phyloP scores from a whole-genome alignment of 2,888 invertebrate species.

The Hemithea aestivaria region DNA sequence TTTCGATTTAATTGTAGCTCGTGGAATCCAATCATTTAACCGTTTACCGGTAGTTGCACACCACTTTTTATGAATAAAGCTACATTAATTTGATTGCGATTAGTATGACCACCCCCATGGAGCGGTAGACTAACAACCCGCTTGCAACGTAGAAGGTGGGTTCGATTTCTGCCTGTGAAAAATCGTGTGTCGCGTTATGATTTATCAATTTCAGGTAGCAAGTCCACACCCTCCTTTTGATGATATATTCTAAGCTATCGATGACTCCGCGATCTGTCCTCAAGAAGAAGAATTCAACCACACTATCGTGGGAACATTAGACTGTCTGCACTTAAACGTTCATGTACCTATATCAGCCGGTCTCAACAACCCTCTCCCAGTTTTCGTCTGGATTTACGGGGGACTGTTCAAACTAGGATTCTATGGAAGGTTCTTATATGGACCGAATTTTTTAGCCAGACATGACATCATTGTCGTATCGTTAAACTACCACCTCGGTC shows the following conservation, averaged over 20 bases:
- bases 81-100: no score
- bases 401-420: slow-evolving; percentile 42
- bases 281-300: slow-evolving; percentile 33
- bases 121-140: no score
- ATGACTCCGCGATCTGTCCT: slow-evolving; percentile 39
- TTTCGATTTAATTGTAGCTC: slow-evolving; percentile 48
- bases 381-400: slow-evolving; percentile 52
- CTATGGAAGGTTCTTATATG: slow-evolving; percentile 28
- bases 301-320: slow-evolving; percentile 29
- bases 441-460: slow-evolving; percentile 41
- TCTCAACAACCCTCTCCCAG: slow-evolving; percentile 36
- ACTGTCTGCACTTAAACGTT: slow-evolving; percentile 37
- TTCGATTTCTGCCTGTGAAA: no score
- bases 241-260: slow-evolving; percentile 33
- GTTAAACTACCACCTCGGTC: slow-evolving; percentile 47
- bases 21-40: no score
- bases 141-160: no score
- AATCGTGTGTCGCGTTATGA: no score
- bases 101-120: no score
- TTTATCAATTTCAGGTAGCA: slow-evolving; percentile 14
- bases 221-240: slow-evolving; percentile 25
- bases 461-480: slow-evolving; percentile 43
- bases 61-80: no score
- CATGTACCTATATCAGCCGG: slow-evolving; percentile 66
- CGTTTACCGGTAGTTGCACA: no score